These are phyloP conservation scores for Cyrtorhinus lividipennis DNA, from an alignment of 1,140 invertebrate species.

Conservation along the genomic window DNA sequence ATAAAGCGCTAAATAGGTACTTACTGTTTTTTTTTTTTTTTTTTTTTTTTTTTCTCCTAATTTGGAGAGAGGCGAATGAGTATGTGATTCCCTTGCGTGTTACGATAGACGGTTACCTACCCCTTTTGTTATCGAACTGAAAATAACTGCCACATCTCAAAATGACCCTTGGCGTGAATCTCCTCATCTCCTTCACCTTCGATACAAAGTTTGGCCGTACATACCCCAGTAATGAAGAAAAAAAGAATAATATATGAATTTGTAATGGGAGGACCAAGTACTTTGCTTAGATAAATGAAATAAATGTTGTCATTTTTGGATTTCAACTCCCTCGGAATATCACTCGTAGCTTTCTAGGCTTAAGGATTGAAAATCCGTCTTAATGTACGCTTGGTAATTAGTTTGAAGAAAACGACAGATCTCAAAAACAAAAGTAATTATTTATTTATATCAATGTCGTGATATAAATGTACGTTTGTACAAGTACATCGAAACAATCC, in stretches of 20 bases:
- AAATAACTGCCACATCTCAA: no score
- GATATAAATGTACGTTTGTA: constrained; percentile 19
- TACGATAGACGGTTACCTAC: no score
- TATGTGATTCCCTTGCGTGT: no score
- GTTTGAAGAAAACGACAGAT: constrained; percentile 14
- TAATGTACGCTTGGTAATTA: constrained; percentile 18
- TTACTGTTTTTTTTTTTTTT: no score
- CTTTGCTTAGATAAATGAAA: constrained; percentile 12
- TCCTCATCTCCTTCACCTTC: neutral
- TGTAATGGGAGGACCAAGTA: constrained; percentile 17
- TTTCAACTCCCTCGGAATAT: neutral
- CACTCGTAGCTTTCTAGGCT: constrained; percentile 6
- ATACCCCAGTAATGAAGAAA: constrained; percentile 11
- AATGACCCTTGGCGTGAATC: neutral
- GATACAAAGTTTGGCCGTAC: neutral
- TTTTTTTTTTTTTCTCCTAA: no score
- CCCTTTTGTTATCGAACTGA: no score
- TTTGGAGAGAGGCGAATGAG: no score
- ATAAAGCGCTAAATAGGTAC: no score
- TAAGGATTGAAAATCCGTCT: constrained; percentile 21
- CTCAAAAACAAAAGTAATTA: constrained; percentile 11
- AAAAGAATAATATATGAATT: neutral
- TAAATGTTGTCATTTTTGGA: neutral
- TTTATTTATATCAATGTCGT: constrained; percentile 12
- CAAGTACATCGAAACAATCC: constrained; percentile 19